These are phyloP conservation scores for Heterohyrax brucei DNA, from an alignment of 2,797 vertebrate genomes.

Conservation along the genomic window DNA sequence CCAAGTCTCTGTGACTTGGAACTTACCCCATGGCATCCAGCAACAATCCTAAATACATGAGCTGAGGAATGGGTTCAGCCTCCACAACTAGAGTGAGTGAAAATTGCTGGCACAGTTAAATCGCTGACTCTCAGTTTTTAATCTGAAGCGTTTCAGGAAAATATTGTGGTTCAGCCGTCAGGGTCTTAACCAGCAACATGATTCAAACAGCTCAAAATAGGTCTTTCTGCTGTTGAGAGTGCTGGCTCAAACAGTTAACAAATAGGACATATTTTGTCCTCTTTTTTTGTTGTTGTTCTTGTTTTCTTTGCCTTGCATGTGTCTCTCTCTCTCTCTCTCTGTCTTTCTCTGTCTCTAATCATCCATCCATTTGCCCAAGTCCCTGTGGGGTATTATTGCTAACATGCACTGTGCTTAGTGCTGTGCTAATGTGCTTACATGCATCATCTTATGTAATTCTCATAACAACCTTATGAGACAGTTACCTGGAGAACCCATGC, in stretches of 20 bases:
- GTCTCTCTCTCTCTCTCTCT: background rate
- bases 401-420: too few species aligned
- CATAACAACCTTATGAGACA: too few species aligned
- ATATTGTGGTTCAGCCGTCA: background rate
- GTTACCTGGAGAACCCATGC: background rate
- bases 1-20: too few species aligned
- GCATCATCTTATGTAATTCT: background rate
- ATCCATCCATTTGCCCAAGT: background rate
- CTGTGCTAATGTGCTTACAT: background rate
- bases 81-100: background rate
- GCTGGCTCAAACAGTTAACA: background rate
- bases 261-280: background rate
- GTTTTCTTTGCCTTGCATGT: too few species aligned
- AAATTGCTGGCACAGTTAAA: background rate
- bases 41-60: background rate
- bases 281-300: background rate
- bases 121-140: background rate
- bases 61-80: background rate
- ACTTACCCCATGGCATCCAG: too few species aligned
- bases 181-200: background rate
- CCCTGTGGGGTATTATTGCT: background rate
- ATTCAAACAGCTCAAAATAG: too few species aligned
- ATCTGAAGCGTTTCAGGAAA: background rate
- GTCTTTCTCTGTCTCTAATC: background rate
- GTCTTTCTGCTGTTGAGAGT: too few species aligned